Conservation (phyloP, 2,113 vertebrate species). For the Neopipo cinnamomea region DNA sequence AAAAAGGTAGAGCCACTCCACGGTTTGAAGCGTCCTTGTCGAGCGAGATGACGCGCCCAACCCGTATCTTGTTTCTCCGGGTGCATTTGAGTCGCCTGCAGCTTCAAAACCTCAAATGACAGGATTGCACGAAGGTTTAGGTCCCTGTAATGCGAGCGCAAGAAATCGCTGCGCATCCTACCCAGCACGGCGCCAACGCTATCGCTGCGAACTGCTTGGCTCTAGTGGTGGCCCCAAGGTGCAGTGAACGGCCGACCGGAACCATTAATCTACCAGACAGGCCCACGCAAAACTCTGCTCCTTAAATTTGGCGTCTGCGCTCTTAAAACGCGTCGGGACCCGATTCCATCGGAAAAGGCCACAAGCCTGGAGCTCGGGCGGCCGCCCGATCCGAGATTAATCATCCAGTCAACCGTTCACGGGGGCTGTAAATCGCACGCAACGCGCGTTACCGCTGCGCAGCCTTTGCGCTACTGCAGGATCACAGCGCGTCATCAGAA, state of each 20-base stretch:
- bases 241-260: constrained; percentile 80
- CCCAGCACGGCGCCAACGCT: constrained; percentile 76
- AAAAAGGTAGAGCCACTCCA: background rate
- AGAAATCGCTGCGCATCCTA: constrained; percentile 83
- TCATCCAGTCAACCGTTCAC: constrained; percentile 79
- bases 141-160: constrained; percentile 99
- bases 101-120: constrained; percentile 89
- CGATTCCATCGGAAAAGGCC: constrained; percentile 73
- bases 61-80: accelerated
- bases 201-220: constrained; percentile 78
- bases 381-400: constrained; percentile 77
- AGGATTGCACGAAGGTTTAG: constrained; percentile 86
- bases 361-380: constrained; percentile 70
- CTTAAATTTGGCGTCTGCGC: constrained; percentile 60
- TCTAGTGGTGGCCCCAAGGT: constrained; percentile 66
- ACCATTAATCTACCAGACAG: constrained; percentile 78
- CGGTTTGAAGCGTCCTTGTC: background rate
- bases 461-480: constrained; percentile 99
- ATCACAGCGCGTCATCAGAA: constrained; percentile 98
- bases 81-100: background rate
- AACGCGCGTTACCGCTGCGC: constrained; percentile 92
- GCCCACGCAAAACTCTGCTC: constrained; percentile 50
- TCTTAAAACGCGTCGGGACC: constrained; percentile 23
- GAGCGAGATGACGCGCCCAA: background rate
- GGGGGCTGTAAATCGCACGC: constrained; percentile 77